These are phyloP conservation scores for Cherax quadricarinatus DNA, from an alignment of 1,140 invertebrate genomes.

Conservation along the genomic window DNA sequence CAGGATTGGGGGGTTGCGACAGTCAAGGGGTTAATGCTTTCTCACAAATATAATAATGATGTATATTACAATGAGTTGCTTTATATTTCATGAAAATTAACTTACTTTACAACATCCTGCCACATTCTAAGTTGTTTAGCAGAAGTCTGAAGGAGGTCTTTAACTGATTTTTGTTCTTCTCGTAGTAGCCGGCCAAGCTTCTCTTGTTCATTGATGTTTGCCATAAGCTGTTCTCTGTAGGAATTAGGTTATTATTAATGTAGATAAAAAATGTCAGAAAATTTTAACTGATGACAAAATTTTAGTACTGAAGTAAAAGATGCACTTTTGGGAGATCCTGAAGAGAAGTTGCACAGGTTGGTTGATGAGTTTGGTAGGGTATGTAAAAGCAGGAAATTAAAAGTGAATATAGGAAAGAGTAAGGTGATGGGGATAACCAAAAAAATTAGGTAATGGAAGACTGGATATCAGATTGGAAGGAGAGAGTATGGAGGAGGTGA, in stretches of 20 bases:
- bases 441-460: too few species aligned
- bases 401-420: too few species aligned
- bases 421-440: too few species aligned
- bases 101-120: slow-evolving; percentile 80
- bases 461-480: too few species aligned
- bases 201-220: slow-evolving; percentile 81
- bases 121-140: slow-evolving; percentile 83
- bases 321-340: background rate
- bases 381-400: too few species aligned
- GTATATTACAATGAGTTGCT: background rate
- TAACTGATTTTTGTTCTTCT: slow-evolving; percentile 81
- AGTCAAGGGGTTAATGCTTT: background rate
- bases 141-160: slow-evolving; percentile 79
- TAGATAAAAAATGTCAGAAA: background rate
- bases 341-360: too few species aligned
- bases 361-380: too few species aligned
- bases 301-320: background rate
- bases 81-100: background rate
- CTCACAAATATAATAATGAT: background rate
- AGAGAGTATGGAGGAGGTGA: too few species aligned
- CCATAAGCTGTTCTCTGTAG: slow-evolving; percentile 74
- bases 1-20: too few species aligned
- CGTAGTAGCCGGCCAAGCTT: slow-evolving; percentile 79
- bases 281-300: background rate
- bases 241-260: background rate